Percentiles rank a stretch among this genome's conserved stretches.
Evolutionary conservation across 2,113 vertebrate species (phyloP).

Genomic region (Ammodytes marinus): DNA sequence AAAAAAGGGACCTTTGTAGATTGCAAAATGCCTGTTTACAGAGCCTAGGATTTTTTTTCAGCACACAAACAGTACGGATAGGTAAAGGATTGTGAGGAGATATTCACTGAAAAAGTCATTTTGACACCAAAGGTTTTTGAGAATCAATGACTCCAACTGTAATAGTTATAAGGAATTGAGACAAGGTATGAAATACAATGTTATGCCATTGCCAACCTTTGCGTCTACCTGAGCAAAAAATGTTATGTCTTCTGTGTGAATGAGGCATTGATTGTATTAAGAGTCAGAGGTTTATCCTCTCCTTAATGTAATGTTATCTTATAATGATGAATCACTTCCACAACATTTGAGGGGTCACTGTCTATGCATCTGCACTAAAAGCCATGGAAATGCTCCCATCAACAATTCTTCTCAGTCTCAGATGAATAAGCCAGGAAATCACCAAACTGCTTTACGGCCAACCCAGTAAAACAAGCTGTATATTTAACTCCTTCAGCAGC

Average conservation of each 20-base stretch:
- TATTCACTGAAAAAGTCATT: no score
- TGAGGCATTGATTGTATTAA: slow-evolving; percentile 38
- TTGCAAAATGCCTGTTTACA: no score
- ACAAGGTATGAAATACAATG: no score
- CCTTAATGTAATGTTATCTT: slow-evolving; percentile 48
- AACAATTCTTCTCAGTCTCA: slow-evolving; percentile 47
- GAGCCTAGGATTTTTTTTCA: no score
- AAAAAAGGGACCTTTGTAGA: no score
- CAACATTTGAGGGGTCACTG: slow-evolving; percentile 45
- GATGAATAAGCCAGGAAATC: slow-evolving; percentile 57
- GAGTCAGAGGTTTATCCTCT: slow-evolving; percentile 52
- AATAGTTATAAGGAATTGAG: no score
- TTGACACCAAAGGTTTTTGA: no score
- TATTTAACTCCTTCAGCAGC: slow-evolving; percentile 76
- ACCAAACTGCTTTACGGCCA: slow-evolving; percentile 57
- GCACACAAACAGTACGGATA: no score
- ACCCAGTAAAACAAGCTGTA: slow-evolving; percentile 67
- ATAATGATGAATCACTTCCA: slow-evolving; percentile 63
- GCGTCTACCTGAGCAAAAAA: no score
- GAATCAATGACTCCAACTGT: no score
- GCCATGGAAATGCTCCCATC: slow-evolving; percentile 37
- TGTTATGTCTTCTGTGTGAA: neutral
- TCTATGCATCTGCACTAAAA: slow-evolving; percentile 60
- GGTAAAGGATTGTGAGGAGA: no score
- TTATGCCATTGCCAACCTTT: no score